A percentile compares a stretch with the other conserved stretches of the same genome.
Conservation (phyloP, 2,113 vertebrate species). For the Conger conger region DNA sequence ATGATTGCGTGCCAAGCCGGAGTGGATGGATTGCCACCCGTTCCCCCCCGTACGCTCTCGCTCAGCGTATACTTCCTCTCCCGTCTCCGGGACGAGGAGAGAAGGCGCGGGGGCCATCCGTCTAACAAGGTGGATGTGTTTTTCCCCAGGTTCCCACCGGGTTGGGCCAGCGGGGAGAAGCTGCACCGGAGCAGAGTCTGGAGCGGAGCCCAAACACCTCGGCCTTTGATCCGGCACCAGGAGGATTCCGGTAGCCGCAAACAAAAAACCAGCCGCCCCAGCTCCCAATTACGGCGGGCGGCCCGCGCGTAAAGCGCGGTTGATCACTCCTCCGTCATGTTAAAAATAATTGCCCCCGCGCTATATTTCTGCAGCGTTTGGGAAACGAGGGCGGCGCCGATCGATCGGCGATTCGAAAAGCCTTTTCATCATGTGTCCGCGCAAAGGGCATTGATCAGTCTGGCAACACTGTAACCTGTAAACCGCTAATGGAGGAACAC, state of each 20-base stretch:
- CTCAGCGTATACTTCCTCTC: background rate
- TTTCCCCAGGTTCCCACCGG: slow-evolving; percentile 59
- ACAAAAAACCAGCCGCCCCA: background rate
- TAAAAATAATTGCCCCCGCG: background rate
- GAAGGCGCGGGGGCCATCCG: background rate
- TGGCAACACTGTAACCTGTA: background rate
- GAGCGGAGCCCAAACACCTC: slow-evolving; percentile 49
- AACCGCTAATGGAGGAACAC: slow-evolving; percentile 17
- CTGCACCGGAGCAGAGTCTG: slow-evolving; percentile 56
- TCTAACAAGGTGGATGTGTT: slow-evolving; percentile 18
- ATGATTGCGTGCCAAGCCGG: background rate
- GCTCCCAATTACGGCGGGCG: background rate
- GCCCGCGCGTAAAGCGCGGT: background rate
- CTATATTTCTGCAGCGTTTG: slow-evolving; percentile 1
- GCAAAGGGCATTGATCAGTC: background rate
- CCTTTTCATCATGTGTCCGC: slow-evolving; percentile 14
- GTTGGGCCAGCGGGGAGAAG: slow-evolving; percentile 65
- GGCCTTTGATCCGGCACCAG: slow-evolving; percentile 38
- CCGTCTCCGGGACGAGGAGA: background rate
- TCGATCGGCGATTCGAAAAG: background rate
- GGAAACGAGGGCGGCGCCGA: background rate
- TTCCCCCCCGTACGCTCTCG: background rate
- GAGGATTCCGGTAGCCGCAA: slow-evolving; percentile 1
- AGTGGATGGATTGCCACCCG: background rate
- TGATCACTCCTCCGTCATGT: background rate